Conservation (phyloP, 2,888 invertebrate genomes). For the Torymus tubicola region DNA sequence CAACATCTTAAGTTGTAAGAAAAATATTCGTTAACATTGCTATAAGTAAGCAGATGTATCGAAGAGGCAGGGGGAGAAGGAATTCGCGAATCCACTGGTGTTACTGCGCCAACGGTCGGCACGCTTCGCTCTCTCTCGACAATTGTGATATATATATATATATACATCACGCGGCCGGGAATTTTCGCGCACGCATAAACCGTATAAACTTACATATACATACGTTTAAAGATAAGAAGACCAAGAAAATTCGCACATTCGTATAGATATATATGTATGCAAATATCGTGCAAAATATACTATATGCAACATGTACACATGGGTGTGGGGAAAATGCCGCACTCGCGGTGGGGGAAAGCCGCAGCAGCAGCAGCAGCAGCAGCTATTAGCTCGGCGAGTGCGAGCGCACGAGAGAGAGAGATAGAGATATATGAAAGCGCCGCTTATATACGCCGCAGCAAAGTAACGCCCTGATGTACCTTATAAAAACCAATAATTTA, state of each 20-base stretch:
- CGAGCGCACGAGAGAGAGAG: background rate
- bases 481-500: no score
- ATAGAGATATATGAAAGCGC: background rate
- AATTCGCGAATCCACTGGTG: conserved; percentile 25
- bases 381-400: background rate
- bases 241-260: no score
- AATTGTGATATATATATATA: no score
- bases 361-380: background rate
- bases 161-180: no score
- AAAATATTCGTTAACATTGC: no score
- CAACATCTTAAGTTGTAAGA: no score
- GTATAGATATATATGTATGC: background rate
- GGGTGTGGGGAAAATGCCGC: background rate
- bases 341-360: background rate
- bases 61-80: background rate
- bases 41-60: no score
- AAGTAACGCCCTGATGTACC: conserved; percentile 26
- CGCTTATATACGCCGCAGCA: conserved; percentile 33
- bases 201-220: no score
- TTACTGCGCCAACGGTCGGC: conserved; percentile 42
- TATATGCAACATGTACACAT: background rate
- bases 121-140: conserved; percentile 1
- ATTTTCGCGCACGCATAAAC: no score
- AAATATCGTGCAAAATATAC: background rate
- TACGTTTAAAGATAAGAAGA: no score